phyloP scores from a whole-genome alignment of 2,888 invertebrate genomes.

The Zhuqinia jingwanae region DNA sequence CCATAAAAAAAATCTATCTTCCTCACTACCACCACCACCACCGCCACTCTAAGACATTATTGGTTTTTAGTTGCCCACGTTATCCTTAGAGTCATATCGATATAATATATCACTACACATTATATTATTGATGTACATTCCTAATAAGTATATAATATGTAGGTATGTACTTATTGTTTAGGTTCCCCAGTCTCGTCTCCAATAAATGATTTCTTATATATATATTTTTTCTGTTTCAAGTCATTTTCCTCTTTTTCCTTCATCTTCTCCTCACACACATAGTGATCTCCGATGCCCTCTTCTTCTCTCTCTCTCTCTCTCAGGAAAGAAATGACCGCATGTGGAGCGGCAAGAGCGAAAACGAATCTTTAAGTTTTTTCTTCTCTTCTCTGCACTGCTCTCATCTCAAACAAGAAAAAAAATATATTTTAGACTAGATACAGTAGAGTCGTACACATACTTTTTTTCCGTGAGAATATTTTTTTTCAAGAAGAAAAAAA shows the following conservation, averaged over 20 bases:
- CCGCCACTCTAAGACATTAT: constrained; percentile 29
- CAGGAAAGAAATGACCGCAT: constrained; percentile 58
- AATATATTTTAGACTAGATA: constrained; percentile 39
- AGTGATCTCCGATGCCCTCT: not conserved
- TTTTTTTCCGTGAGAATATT: constrained; percentile 57
- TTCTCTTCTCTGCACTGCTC: constrained; percentile 25
- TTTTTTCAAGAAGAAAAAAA: constrained; percentile 35
- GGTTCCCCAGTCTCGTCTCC: not conserved
- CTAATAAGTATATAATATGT: too few species aligned
- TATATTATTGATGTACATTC: too few species aligned
- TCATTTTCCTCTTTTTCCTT: constrained; percentile 40
- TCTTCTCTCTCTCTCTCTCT: constrained; percentile 3
- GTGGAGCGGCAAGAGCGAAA: constrained; percentile 28
- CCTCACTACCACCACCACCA: constrained; percentile 11
- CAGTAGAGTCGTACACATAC: not conserved
- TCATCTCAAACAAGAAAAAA: constrained; percentile 2
- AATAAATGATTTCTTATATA: constrained; percentile 59
- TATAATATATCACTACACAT: too few species aligned
- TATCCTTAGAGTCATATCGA: not conserved
- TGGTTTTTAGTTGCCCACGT: constrained; percentile 58
- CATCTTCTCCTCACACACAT: constrained; percentile 6
- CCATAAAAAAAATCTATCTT: constrained; percentile 46
- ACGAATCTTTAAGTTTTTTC: constrained; percentile 15
- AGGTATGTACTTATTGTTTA: constrained; percentile 17
- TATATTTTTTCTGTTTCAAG: constrained; percentile 13